Evolutionary conservation across 2,113 vertebrate genomes (phyloP).

Genomic region (Tachysurus vachellii): DNA sequence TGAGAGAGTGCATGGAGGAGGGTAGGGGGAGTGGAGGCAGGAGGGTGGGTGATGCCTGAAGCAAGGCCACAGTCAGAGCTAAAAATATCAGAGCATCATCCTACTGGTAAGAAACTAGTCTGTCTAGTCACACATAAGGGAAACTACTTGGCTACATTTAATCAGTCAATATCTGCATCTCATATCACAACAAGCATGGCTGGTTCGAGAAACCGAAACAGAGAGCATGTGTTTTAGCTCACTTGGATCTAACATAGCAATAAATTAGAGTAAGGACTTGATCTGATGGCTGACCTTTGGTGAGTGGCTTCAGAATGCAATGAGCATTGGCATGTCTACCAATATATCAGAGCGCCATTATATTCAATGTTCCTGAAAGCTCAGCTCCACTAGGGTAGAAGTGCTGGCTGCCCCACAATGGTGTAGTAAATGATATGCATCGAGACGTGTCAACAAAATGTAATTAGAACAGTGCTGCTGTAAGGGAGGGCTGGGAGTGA

Average conservation of each 20-base stretch:
- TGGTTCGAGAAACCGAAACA: not conserved
- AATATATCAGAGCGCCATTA: not conserved
- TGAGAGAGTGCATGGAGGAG: not conserved
- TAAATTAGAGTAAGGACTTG: not conserved
- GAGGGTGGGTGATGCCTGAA: conserved; percentile 21
- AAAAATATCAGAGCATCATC: conserved; percentile 49
- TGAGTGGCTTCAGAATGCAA: not conserved
- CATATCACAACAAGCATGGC: not conserved
- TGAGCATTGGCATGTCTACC: not conserved
- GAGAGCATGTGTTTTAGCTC: not conserved
- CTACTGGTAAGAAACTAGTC: conserved; percentile 21
- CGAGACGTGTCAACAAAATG: conserved; percentile 39
- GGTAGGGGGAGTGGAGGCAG: not conserved
- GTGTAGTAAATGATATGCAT: conserved; percentile 26
- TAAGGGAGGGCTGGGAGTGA: conserved; percentile 7
- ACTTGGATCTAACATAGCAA: conserved; percentile 11
- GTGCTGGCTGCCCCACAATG: conserved; percentile 16
- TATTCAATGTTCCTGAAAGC: not conserved
- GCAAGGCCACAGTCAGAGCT: conserved; percentile 36
- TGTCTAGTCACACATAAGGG: conserved; percentile 17
- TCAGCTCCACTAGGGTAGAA: conserved; percentile 17
- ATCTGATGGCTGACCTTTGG: conserved; percentile 26
- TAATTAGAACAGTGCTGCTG: conserved; percentile 19
- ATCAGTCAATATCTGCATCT: conserved; percentile 13
- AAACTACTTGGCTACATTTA: conserved; percentile 7